Percentiles rank a stretch among this genome's conserved stretches.
These are phyloP conservation scores for Luperina nickerlii DNA, from an alignment of 2,888 invertebrate species.

Conservation along the genomic window DNA sequence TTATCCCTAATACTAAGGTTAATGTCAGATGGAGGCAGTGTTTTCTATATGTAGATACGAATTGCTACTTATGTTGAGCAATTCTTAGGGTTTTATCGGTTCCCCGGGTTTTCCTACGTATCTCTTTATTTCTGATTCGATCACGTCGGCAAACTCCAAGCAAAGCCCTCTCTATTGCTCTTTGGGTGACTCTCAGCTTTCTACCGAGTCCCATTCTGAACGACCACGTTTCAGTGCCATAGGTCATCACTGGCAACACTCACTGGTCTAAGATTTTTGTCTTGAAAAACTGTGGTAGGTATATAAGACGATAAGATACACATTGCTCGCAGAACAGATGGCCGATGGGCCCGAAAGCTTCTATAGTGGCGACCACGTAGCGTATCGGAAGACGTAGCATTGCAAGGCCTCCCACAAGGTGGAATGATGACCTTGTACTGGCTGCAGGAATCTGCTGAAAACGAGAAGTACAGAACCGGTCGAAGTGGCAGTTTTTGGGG, in stretches of 20 bases:
- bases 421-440: no score
- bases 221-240: not conserved
- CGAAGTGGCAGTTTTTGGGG: not conserved
- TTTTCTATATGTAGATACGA: not conserved
- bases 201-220: not conserved
- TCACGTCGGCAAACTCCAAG: not conserved
- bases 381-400: no score
- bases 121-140: not conserved
- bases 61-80: not conserved
- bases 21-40: not conserved
- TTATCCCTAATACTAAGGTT: not conserved
- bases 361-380: no score
- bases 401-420: no score
- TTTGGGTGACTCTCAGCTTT: not conserved
- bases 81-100: not conserved
- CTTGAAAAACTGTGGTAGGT: no score
- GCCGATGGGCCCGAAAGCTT: no score
- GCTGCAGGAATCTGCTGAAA: no score
- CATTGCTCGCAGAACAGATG: no score
- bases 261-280: not conserved
- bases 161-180: not conserved
- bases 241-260: no score
- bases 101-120: not conserved
- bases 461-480: not conserved
- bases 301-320: no score